Evolutionary conservation across 2,113 vertebrate species (phyloP).

Genomic region (Caloenas nicobarica): DNA sequence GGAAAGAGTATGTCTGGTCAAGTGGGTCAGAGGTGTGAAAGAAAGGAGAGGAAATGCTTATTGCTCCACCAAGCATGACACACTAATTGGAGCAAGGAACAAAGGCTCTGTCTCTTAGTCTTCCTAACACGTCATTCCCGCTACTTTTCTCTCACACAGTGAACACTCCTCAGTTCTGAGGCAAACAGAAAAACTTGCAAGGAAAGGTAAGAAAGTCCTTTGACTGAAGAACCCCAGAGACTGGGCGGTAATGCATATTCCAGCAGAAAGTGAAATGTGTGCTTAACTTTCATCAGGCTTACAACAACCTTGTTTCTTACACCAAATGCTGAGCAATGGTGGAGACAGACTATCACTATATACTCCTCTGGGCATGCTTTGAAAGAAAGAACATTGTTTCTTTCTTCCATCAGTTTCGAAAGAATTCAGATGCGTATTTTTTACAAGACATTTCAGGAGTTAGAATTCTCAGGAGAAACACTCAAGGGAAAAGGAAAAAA

Average conservation of each 20-base stretch:
- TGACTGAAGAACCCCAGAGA: neutral
- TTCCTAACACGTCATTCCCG: neutral
- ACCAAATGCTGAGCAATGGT: neutral
- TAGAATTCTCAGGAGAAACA: neutral
- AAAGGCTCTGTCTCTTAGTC: neutral
- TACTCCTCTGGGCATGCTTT: neutral
- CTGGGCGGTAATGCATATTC: neutral
- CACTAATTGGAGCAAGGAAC: neutral
- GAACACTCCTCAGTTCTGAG: neutral
- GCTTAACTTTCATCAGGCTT: conserved; percentile 19
- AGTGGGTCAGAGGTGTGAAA: neutral
- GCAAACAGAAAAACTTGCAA: neutral
- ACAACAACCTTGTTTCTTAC: neutral
- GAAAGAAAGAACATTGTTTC: neutral
- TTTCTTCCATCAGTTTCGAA: neutral
- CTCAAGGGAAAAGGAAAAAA: neutral
- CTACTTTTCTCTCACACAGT: neutral
- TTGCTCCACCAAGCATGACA: neutral
- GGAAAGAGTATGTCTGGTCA: neutral
- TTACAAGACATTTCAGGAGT: neutral
- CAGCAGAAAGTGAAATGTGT: neutral
- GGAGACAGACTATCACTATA: neutral
- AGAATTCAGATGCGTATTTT: neutral
- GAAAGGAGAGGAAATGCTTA: neutral
- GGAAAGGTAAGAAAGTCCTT: neutral